Evolutionary conservation across 2,113 vertebrate species (phyloP).

Genomic region (Mixornis gularis): DNA sequence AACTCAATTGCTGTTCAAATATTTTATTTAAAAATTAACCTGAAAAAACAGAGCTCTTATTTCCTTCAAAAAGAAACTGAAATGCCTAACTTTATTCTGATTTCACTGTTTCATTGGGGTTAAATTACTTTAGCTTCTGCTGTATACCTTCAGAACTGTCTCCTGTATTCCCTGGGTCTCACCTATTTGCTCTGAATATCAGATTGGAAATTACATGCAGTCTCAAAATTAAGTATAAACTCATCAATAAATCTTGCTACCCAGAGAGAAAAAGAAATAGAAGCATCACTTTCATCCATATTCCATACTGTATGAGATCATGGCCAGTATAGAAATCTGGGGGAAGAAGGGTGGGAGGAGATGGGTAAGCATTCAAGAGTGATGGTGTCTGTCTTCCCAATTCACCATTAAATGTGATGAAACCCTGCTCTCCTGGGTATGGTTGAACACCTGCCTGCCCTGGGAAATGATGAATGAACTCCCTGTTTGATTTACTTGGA

Average conservation of each 20-base stretch:
- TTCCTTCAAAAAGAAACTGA: not conserved
- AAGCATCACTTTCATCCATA: fast-evolving
- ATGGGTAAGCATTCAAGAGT: fast-evolving
- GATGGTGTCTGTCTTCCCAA: fast-evolving
- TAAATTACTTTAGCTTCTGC: not conserved
- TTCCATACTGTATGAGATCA: fast-evolving
- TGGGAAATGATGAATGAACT: not conserved
- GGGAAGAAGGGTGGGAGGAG: fast-evolving
- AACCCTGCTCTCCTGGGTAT: not conserved
- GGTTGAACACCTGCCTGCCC: not conserved
- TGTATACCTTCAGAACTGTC: not conserved
- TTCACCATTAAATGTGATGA: fast-evolving
- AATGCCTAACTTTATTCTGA: not conserved
- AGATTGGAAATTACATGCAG: not conserved
- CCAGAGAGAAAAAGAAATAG: not conserved
- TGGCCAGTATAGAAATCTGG: not conserved
- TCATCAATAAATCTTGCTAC: not conserved
- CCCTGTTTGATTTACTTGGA: not conserved
- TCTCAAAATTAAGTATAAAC: not conserved
- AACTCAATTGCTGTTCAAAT: not conserved
- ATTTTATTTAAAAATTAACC: not conserved
- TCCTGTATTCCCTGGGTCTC: not conserved
- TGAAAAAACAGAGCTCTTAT: not conserved
- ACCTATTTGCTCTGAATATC: not conserved
- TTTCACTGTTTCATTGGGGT: not conserved